These are phyloP conservation scores for Wasmannia auropunctata DNA, from an alignment of 1,140 invertebrate genomes.

Conservation along the genomic window DNA sequence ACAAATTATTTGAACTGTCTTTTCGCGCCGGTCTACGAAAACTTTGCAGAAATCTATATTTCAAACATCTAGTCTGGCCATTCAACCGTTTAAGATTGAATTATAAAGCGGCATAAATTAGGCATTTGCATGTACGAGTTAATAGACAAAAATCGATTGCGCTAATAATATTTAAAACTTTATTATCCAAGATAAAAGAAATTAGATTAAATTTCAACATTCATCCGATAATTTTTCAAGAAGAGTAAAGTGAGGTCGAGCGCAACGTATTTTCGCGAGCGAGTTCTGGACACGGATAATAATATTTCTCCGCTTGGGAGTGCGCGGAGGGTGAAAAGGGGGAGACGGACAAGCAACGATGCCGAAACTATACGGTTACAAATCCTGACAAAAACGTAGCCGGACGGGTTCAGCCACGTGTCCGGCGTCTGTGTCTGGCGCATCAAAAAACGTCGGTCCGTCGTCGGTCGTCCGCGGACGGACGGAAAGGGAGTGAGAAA, in stretches of 20 bases:
- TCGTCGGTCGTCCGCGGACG: not conserved
- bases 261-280: not conserved
- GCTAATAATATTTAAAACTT: not conserved
- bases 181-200: conserved; percentile 25
- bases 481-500: conserved; percentile 28
- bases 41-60: not conserved
- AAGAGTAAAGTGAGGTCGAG: not conserved
- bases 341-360: not conserved
- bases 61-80: not conserved
- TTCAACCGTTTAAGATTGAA: not conserved
- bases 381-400: conserved; percentile 36
- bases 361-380: conserved; percentile 55
- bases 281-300: conserved; percentile 17
- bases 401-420: not conserved
- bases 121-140: not conserved
- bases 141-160: not conserved
- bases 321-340: not conserved
- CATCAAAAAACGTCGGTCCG: conserved; percentile 42
- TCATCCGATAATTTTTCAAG: conserved; percentile 31
- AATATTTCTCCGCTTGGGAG: conserved; percentile 29
- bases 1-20: conserved; percentile 42
- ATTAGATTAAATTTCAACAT: conserved; percentile 1
- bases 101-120: not conserved
- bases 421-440: not conserved
- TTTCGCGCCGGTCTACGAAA: conserved; percentile 4